Base-by-base conservation (phyloP, 2,888 invertebrate species). In the Nudaria mundana region DNA sequence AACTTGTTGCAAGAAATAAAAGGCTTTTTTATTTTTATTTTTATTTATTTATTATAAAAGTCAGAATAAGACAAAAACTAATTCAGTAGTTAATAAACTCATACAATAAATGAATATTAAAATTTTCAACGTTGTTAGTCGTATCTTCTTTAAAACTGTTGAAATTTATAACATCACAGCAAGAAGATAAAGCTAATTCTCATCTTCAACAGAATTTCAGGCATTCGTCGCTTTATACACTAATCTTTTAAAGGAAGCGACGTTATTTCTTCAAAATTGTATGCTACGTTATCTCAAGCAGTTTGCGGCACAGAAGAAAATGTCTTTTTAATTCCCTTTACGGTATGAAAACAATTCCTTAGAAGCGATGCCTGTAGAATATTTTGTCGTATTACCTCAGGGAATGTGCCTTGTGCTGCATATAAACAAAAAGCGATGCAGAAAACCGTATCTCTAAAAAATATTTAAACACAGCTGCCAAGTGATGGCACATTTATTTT, bases 271-370 rank as follows among this genome's bases (percentile, higher is more conserved):
- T 35, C 22, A 31, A 50, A 40, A 57, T 37, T 46, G 40, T 54
- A 44, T 6, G 33, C 34, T 31, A 41, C 46, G 51, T 57, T 57
- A 56, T 56, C 55, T 54, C 32, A 23, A 50, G 20, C 34, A 29
- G 46, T 56, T 57, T 40, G 57, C 47, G 55, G 54, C 35, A 47
- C 37, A 31, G 43, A n/a, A 37, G 36, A 51, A 55, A 45, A 58
- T 45, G 37, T 50, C 40, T 45, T 48, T 48, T 58, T 55, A 56
- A 56, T 58, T 55, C 59, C 30, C 31, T 40, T 40, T 41, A 38
- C 34, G 52, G 30, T 43, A 30, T 30, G 41, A 48, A 48, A 55
- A 55, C 59, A 58, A 54, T 56, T 56, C 42, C 44, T 55, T 40
- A 40, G 31, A 30, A 45, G 15, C 15, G 30, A 37, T 25, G 35